phyloP scores from a whole-genome alignment of 2,888 invertebrate species.

The Epistrophella euchroma region DNA sequence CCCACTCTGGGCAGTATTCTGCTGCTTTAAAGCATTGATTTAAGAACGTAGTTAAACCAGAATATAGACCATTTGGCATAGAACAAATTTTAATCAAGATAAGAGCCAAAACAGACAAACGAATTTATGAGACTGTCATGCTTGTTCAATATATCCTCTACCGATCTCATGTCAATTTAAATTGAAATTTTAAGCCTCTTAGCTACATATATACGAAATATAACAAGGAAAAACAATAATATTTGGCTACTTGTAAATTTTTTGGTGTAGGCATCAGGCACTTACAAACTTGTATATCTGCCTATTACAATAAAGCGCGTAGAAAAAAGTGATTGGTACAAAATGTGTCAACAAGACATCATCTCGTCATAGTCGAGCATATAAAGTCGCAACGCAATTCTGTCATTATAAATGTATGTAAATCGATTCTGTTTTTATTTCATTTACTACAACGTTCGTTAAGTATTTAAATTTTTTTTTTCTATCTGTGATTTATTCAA shows the following conservation, averaged over 20 bases:
- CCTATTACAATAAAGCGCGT: not conserved
- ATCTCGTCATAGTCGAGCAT: not conserved
- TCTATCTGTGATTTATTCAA: not conserved
- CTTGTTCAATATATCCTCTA: too few relatives aligned
- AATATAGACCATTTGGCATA: too few relatives aligned
- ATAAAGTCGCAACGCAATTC: not conserved
- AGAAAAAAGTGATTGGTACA: not conserved
- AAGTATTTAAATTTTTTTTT: not conserved
- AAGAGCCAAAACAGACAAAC: too few relatives aligned
- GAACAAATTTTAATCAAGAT: too few relatives aligned
- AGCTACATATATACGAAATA: too few relatives aligned
- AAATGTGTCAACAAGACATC: not conserved
- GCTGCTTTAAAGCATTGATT: too few relatives aligned
- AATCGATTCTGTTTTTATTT: not conserved
- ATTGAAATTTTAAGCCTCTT: not conserved
- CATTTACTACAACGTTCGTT: not conserved
- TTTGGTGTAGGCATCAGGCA: not conserved
- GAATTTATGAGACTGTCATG: too few relatives aligned
- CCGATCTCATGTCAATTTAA: not conserved
- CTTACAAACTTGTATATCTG: not conserved
- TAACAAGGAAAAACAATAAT: not conserved
- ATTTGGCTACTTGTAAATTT: not conserved
- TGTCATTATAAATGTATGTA: slow-evolving; percentile 3
- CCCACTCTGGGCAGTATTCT: not conserved
- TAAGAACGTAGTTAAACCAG: too few relatives aligned